Evolutionary conservation across 2,797 vertebrate species (phyloP), one percentile per base, ranked within the genome.

Genomic region (Astyanax mexicanus): DNA sequence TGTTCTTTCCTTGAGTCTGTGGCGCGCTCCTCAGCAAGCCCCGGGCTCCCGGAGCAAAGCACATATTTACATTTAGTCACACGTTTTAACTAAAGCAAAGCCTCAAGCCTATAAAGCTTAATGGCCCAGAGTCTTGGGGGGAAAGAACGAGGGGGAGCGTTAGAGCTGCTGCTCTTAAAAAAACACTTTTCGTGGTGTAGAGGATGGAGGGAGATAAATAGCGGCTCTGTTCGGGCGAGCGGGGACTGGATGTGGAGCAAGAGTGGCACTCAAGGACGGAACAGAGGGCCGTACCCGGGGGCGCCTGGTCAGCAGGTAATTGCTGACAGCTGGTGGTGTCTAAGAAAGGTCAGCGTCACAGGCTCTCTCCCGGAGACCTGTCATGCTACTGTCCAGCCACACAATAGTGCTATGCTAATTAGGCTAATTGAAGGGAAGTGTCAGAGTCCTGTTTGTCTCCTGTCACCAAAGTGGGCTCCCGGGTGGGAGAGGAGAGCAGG

Each of bases 311-410:
- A 84, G 81, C 69, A 88, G 89, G 89, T 94, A 94, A 95, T 93
- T 93, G 92, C 89, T 92, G 93, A 91, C 93, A 94, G 92, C 92
- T 91, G 93, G 91, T 88, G 91, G 86, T 92, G 92, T 93, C 92
- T 89, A 78, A 85, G 81, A 92, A 94, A 95, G 94, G 93, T 94
- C 93, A 94, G 84, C 37, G 82, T 86, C 88, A 89, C 88, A 91
- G 89, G 57, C 57, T 88, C 86, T 85, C 80, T 92, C 89, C 86
- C 74, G 69, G 77, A 91, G 91, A 85, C 88, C 90, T 92, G 93
- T 92, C 93, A 93, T 87, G 91, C 87, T 84, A 89, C 90, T 88
- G 91, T 92, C 91, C 91, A 80, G 87, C 86, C 88, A 88, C 89
- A 92, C 89, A 91, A 92, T 89, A 90, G 87, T 89, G 73, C 57